Conservation (phyloP, 2,113 vertebrate genomes). For the Microcebus griseorufus region DNA sequence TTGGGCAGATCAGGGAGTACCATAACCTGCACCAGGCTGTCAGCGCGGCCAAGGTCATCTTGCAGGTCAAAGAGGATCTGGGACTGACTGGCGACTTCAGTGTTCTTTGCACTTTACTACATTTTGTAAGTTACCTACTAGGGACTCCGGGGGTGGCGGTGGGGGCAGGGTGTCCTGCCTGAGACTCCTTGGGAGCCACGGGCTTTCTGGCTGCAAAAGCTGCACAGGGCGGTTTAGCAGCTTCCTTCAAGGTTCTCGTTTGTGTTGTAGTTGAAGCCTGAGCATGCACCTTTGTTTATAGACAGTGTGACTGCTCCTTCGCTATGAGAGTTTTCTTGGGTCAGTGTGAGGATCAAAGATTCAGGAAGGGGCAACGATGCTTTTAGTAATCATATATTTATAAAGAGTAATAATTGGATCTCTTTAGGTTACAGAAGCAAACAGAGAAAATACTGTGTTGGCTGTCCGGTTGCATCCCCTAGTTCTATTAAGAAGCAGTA, state of each 20-base stretch:
- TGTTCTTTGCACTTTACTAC: constrained; percentile 85
- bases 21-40: constrained; percentile 91
- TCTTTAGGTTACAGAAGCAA: background rate
- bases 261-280: fast-evolving
- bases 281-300: background rate
- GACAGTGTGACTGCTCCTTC: fast-evolving
- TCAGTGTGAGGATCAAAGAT: background rate
- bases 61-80: constrained; percentile 86
- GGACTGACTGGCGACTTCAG: constrained; percentile 91
- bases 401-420: background rate
- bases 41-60: constrained; percentile 88
- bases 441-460: too few relatives aligned
- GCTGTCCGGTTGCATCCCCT: fast-evolving
- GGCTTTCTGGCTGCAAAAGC: background rate
- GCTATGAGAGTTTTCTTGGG: background rate
- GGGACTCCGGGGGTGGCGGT: background rate
- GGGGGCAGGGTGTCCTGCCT: too few relatives aligned
- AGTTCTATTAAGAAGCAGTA: background rate
- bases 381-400: background rate
- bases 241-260: fast-evolving
- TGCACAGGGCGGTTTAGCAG: fast-evolving
- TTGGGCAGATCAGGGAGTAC: constrained; percentile 92
- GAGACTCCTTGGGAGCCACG: background rate
- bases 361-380: background rate
- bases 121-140: constrained; percentile 86